These are phyloP conservation scores for Parasteatoda tepidariorum DNA, from an alignment of 1,140 invertebrate species.

Conservation along the genomic window DNA sequence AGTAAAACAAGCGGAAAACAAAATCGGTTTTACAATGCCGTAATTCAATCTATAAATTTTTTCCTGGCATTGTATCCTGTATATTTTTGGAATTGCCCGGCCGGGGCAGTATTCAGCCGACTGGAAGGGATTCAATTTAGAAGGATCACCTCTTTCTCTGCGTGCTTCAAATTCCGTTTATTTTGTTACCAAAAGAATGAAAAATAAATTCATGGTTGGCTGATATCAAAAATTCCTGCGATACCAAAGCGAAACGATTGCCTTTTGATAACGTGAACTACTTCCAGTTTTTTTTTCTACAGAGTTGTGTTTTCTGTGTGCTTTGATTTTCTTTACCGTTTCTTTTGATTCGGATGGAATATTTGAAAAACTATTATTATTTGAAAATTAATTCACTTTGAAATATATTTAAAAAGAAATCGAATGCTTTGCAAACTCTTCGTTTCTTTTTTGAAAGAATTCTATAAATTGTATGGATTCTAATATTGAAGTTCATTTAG, in stretches of 20 bases:
- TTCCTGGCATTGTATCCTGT: not conserved
- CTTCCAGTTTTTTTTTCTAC: not conserved
- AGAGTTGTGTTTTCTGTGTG: no score
- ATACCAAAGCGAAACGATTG: not conserved
- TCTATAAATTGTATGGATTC: no score
- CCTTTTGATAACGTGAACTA: not conserved
- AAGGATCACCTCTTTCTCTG: not conserved
- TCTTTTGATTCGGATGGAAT: no score
- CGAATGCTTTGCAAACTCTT: no score
- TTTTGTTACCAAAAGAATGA: not conserved
- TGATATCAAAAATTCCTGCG: not conserved
- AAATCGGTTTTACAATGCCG: not conserved
- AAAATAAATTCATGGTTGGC: not conserved
- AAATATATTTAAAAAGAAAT: no score
- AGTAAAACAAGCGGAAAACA: not conserved
- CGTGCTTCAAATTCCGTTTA: slow-evolving; percentile 3
- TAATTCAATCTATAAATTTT: not conserved
- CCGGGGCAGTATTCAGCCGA: not conserved
- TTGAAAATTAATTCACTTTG: no score
- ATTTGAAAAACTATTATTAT: no score
- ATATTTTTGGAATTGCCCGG: not conserved
- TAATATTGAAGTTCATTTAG: no score
- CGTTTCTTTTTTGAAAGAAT: no score
- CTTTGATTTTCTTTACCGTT: no score
- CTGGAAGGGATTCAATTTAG: slow-evolving; percentile 11